Base-by-base conservation (phyloP, 53 echinoderm and acorn worm species). In the Patiria pectinifera region DNA sequence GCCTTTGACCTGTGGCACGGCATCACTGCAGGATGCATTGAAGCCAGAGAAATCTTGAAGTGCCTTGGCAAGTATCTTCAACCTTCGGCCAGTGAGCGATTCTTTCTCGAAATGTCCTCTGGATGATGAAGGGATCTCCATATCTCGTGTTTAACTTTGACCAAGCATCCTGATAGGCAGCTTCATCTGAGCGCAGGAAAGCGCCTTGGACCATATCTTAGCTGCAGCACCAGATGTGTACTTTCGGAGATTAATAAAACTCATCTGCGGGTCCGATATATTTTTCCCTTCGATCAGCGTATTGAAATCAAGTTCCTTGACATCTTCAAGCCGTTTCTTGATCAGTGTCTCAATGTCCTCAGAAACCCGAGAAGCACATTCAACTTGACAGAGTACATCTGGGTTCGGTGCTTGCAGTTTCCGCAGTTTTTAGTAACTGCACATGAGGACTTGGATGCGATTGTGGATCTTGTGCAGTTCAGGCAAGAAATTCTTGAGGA, bases 51-150 rank as follows among this genome's bases (percentile, higher is more conserved):
- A 92, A 53, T 85, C 86, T 78, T 92, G 92, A 2, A 95, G 89
- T 45, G 85, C 95, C 49, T 35, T 48, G 3, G 89, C 80, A 92
- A 94, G 80, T 66, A 22, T 83, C 80, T 10, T 48, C 49, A 12
- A 95, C 83, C 26, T 91, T 91, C 0, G 93, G 95, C 95, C 94
- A 95, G n/a, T 88, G 84, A 46, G 45, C 87, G 4, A 95, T 72
- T 71, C 61, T 92, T 5, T 94, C 92, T 21, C 95, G 19, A 21
- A 95, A 95, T 1, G 92, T 92, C 82, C 80, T 91, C 61, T 87
- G 92, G 6, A 95, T 92, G 22, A 78, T 85, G 82, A 95, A 95
- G 21, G 94, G 92, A 60, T 95, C 85, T 14, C 95, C 94, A 69
- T 94, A 95, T 26, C 95, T 85, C 6, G 47, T 44, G 21, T 92